Evolutionary conservation across 2,113 vertebrate genomes (phyloP).

Genomic region (Aptenodytes patagonicus): DNA sequence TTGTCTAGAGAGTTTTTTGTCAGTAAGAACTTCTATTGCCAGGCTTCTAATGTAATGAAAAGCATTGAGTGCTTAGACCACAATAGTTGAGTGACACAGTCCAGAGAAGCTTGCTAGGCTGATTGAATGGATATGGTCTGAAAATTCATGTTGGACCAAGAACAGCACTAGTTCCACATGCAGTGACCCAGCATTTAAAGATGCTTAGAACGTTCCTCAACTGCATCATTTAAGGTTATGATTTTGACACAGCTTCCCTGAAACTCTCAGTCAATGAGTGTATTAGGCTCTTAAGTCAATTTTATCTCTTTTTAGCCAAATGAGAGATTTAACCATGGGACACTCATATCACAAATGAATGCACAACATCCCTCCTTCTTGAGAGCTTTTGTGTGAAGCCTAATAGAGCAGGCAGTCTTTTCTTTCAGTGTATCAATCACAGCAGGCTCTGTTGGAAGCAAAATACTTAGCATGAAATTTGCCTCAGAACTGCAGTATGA

Average conservation of each 20-base stretch:
- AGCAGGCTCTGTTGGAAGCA: neutral
- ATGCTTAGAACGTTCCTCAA: neutral
- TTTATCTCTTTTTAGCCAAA: neutral
- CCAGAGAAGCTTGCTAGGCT: neutral
- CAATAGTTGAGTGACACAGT: neutral
- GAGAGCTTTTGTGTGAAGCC: neutral
- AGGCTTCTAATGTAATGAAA: neutral
- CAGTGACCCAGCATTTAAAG: neutral
- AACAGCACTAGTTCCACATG: neutral
- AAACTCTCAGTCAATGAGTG: neutral
- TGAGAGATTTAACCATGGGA: neutral
- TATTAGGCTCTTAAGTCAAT: neutral
- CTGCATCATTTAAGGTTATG: neutral
- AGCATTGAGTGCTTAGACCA: neutral
- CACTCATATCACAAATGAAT: neutral
- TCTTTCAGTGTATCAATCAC: neutral
- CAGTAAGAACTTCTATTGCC: neutral
- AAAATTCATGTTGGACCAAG: neutral
- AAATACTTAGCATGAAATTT: neutral
- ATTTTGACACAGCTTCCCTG: neutral
- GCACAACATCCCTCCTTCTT: neutral
- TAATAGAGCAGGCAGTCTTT: neutral
- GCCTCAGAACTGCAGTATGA: neutral
- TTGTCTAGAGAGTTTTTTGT: neutral
- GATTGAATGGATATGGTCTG: neutral